Evolutionary conservation across 2,888 invertebrate genomes (phyloP), one percentile per base, ranked within the genome.

Genomic region (Perdita meconis): DNA sequence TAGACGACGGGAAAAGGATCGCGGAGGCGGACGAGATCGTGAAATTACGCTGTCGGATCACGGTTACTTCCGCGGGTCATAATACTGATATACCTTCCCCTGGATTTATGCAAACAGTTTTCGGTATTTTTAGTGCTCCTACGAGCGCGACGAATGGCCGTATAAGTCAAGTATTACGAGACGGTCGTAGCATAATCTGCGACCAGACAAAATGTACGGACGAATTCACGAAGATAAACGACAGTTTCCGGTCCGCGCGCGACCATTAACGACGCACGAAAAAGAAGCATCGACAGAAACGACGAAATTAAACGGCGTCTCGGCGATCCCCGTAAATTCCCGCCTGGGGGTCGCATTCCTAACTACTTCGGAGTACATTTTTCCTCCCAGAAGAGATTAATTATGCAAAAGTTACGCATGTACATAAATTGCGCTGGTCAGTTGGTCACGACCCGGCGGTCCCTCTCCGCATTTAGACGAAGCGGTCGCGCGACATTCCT

Each of bases 401-500:
- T 40, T 8, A 42, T 30, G 44, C 42, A n/a, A 30, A 67, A 68
- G 42, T 59, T 57, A 38, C 60, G 44, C 30, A 38, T 56, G 44
- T 38, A 59, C 51, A 42, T 34, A 51, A 56, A 67, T 81, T 72
- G 67, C 51, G 65, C 65, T 26, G 69, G 72, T 81, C 74, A 79
- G 74, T 79, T 81, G 64, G 50, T 26, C 24, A 12, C 10, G 38
- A 42, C 24, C n/a, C 34, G 19, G 19, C 30, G 13, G 53, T 70
- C 47, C 38, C 38, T 42, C 64, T 26, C 22, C n/a, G 44, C 68
- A 55, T 40, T 68, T 73, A 51, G 63, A 63, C 60, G 26, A 69
- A 80, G 72, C 67, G 72, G 80, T 77, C 50, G n/a, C 53, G 76
- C 82, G 34, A 51, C 78, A 87, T 87, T 87, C 82, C 77, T 53